These are phyloP conservation scores for Odontophorus gujanensis DNA, from an alignment of 2,113 vertebrate species.

Conservation along the genomic window DNA sequence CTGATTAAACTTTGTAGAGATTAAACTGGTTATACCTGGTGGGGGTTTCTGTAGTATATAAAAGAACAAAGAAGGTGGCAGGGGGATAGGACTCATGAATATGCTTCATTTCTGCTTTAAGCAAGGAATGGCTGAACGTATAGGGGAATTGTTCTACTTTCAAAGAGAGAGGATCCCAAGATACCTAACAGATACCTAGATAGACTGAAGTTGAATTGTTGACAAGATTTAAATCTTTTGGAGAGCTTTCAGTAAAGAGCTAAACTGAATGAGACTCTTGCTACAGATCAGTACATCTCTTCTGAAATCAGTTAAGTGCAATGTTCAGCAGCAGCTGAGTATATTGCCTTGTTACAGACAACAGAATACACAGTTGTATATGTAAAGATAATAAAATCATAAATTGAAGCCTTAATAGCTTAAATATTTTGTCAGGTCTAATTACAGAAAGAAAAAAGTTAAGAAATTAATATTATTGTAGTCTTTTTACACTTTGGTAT, in stretches of 20 bases:
- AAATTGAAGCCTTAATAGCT: background rate
- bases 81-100: background rate
- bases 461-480: background rate
- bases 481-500: background rate
- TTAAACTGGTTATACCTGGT: background rate
- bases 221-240: background rate
- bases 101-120: background rate
- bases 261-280: background rate
- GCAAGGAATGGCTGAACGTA: background rate
- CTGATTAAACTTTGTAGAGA: background rate
- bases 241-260: no score
- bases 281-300: background rate
- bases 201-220: background rate
- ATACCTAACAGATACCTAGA: background rate
- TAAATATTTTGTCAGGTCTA: background rate
- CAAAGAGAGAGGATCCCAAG: background rate
- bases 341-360: background rate
- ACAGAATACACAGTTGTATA: accelerated
- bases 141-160: background rate
- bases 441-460: background rate
- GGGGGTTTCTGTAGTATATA: background rate
- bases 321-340: background rate
- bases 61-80: background rate
- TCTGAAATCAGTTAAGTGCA: background rate
- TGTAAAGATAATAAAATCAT: background rate